Conservation (phyloP, 2,797 vertebrate genomes). For the Austrolebias charrua region DNA sequence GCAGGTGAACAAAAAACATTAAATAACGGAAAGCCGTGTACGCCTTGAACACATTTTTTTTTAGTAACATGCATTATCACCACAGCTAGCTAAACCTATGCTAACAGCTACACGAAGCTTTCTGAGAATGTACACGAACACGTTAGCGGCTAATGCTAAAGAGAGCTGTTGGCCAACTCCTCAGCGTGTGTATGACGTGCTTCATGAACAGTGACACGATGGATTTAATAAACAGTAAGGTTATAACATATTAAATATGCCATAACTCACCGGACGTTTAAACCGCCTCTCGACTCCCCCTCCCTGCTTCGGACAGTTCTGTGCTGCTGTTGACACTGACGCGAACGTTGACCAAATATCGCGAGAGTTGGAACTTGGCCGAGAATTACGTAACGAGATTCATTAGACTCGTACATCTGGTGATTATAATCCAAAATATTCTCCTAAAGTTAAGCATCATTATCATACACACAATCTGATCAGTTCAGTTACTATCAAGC, state of each 20-base stretch:
- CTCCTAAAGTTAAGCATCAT: neutral
- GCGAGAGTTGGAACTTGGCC: slow-evolving; percentile 64
- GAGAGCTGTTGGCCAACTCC: slow-evolving; percentile 7
- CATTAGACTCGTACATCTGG: neutral
- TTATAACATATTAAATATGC: slow-evolving; percentile 25
- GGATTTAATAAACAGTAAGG: neutral
- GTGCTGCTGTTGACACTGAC: slow-evolving; percentile 74
- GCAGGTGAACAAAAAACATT: neutral
- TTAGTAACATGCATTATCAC: slow-evolving; percentile 17
- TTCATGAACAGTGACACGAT: neutral
- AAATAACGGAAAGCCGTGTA: neutral
- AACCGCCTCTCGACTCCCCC: slow-evolving; percentile 64
- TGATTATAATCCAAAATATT: neutral
- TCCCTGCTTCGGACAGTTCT: slow-evolving; percentile 65
- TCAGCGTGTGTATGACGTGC: too few species aligned
- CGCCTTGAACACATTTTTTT: neutral
- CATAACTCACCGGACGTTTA: slow-evolving; percentile 71
- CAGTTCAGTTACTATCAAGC: neutral
- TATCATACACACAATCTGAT: too few species aligned
- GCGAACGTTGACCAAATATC: slow-evolving; percentile 60
- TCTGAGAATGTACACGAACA: slow-evolving; percentile 34
- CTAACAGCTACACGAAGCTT: slow-evolving; percentile 53
- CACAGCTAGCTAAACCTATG: slow-evolving; percentile 40
- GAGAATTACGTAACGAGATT: slow-evolving; percentile 62
- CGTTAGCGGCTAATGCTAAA: slow-evolving; percentile 64